Percentiles rank a stretch among this genome's conserved stretches.
phyloP scores from a whole-genome alignment of 2,888 invertebrate species.

The Panopea generosa region DNA sequence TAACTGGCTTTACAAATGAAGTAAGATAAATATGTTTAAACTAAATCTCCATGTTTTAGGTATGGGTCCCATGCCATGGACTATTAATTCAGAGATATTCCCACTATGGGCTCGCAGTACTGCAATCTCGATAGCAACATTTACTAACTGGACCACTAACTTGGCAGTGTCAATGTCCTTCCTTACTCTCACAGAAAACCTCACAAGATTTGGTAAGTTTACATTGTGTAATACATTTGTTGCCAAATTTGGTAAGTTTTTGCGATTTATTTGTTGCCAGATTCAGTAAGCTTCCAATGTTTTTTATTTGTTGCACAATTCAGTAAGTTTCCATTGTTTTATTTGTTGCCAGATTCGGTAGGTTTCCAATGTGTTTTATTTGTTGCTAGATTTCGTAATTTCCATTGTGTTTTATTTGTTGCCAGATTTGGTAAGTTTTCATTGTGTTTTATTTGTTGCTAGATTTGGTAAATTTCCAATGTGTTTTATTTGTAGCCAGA shows the following conservation, averaged over 20 bases:
- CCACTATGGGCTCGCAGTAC: conserved; percentile 87
- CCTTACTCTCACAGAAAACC: conserved; percentile 84
- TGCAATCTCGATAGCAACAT: conserved; percentile 86
- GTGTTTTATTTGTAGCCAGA: conserved; percentile 85
- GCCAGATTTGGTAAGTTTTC: conserved; percentile 75
- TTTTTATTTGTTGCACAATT: conserved; percentile 84
- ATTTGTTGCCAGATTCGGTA: conserved; percentile 86
- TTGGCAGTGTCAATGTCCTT: conserved; percentile 87
- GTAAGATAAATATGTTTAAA: too few species aligned
- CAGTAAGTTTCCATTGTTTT: conserved; percentile 86
- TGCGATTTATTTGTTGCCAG: too few species aligned
- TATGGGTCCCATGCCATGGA: conserved; percentile 88
- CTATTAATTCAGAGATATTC: conserved; percentile 87
- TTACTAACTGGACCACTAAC: conserved; percentile 87
- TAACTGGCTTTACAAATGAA: too few species aligned
- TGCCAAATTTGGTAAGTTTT: conserved; percentile 85
- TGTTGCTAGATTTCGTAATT: conserved; percentile 85
- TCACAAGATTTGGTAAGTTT: conserved; percentile 85
- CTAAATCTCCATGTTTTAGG: conserved; percentile 83
- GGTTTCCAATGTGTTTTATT: conserved; percentile 65
- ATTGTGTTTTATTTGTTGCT: conserved; percentile 85
- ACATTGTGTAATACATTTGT: conserved; percentile 85
- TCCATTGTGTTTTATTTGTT: background rate
- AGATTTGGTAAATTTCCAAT: conserved; percentile 85
- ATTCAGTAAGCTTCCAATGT: conserved; percentile 83